Evolutionary conservation across 2,113 vertebrate genomes (phyloP).

Genomic region (Albula goreensis): DNA sequence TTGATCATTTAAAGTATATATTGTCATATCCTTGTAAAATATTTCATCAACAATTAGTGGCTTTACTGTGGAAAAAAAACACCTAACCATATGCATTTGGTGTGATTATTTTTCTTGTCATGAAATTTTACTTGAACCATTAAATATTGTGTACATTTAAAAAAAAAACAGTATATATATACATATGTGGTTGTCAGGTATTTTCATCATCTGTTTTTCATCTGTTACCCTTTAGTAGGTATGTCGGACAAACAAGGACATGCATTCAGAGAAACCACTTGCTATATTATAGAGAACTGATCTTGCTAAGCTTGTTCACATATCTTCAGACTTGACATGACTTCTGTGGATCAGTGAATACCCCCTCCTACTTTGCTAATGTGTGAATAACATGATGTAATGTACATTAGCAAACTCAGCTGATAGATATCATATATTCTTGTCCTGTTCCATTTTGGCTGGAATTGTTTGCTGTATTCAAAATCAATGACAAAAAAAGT

Average conservation of each 20-base stretch:
- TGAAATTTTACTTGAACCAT: constrained; percentile 76
- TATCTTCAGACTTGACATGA: too few relatives aligned
- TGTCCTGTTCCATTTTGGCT: too few relatives aligned
- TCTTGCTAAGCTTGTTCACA: too few relatives aligned
- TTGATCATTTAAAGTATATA: constrained; percentile 77
- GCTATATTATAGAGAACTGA: too few relatives aligned
- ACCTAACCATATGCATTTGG: constrained; percentile 64
- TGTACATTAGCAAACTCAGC: too few relatives aligned
- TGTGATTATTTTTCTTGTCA: constrained; percentile 77
- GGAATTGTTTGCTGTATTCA: too few relatives aligned
- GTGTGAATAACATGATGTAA: too few relatives aligned
- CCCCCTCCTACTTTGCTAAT: too few relatives aligned
- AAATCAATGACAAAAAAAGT: too few relatives aligned
- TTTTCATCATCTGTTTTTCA: neutral
- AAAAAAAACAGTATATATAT: constrained; percentile 19
- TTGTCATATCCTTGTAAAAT: constrained; percentile 83
- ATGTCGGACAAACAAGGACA: neutral
- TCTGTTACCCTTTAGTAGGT: neutral
- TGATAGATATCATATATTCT: too few relatives aligned
- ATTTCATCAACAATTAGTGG: constrained; percentile 70
- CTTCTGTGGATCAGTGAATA: too few relatives aligned
- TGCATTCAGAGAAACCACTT: too few relatives aligned
- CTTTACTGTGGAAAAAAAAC: constrained; percentile 73
- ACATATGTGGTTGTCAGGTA: neutral
- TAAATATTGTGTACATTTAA: constrained; percentile 71